Percentiles rank a stretch among this genome's conserved stretches.
Conservation (phyloP, 1,140 invertebrate species). For the Drosophila parabipectinata region DNA sequence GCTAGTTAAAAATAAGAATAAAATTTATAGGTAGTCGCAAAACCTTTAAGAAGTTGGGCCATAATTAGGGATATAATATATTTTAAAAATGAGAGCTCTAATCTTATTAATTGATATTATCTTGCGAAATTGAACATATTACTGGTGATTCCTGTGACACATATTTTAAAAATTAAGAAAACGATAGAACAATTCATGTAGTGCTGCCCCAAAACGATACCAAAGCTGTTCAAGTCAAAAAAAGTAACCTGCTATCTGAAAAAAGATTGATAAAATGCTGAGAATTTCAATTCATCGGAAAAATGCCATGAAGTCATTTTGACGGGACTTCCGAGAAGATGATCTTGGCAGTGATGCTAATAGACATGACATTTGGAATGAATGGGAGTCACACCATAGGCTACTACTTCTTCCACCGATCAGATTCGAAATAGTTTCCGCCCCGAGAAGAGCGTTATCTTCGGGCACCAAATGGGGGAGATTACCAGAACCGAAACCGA, state of each 20-base stretch:
- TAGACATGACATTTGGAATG: conserved; percentile 28
- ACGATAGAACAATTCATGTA: not conserved
- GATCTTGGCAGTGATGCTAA: conserved; percentile 38
- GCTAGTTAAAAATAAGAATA: not conserved
- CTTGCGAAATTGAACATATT: not conserved
- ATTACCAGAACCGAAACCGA: conserved; percentile 23
- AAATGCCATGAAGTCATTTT: conserved; percentile 48
- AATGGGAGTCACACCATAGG: conserved; percentile 6
- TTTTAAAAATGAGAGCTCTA: too few species aligned
- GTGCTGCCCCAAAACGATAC: conserved; percentile 29
- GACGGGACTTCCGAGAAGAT: conserved; percentile 21
- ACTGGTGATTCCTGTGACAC: not conserved
- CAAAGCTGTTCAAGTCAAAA: not conserved
- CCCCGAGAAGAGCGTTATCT: conserved; percentile 3
- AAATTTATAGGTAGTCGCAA: too few species aligned
- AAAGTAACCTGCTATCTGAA: conserved; percentile 19
- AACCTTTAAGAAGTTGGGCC: too few species aligned
- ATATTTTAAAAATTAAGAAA: conserved; percentile 4
- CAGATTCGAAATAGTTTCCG: conserved; percentile 35
- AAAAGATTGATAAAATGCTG: conserved; percentile 21
- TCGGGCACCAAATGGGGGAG: conserved; percentile 5
- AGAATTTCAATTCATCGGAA: conserved; percentile 49
- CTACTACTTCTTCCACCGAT: not conserved
- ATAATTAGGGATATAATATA: too few species aligned
- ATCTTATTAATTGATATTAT: not conserved